Base-by-base conservation (phyloP, 1,140 invertebrate genomes). In the Drosophila miranda region DNA sequence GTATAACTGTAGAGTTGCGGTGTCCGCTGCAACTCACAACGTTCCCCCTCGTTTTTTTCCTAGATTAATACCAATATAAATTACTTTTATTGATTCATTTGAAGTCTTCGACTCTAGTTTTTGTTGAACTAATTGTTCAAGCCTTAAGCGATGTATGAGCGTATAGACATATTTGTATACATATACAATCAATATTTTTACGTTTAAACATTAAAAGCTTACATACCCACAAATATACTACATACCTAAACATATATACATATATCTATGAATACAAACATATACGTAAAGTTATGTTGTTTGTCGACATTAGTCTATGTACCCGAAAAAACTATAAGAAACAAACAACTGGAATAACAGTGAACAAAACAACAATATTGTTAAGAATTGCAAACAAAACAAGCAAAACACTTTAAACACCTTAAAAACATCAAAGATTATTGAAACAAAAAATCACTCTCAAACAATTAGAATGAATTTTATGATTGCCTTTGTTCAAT, bases 401-500 rank as follows among this genome's bases (percentile, higher is more conserved):
- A 38, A 13, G 34, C 3, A 38, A 38, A 38, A 38, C 11, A 38
- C 34, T 38, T 38, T 38, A 11, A 38, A 38, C 4, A 38, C 50
- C 13, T 8, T 16, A 28, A 42, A 60, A 21, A 19, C 16, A 55
- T 5, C 0, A 11, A 38, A 44, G 9, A 16, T 13, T 26, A 44
- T 9, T 34, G 28, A 68, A 44, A 46, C 61, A 43, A 45, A 67
- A 67, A 68, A 67, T 67, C 62, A 54, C 49, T 53, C 49, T 66
- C 26, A 41, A 53, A 53, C 30, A 55, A 67, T 66, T 68, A 68
- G 66, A 67, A 55, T 68, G 67, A 51, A 68, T 68, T 42, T 55
- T 67, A 68, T 44, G 64, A 68, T 55, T 63, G 62, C 50, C 64
- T 68, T 68, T 68, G 51, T 68, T 61, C 30, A 30, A 61, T 43